Evolutionary conservation across 2,888 invertebrate species (phyloP), one percentile per base, ranked within the genome.

Genomic region (Nymphalis polychloros): DNA sequence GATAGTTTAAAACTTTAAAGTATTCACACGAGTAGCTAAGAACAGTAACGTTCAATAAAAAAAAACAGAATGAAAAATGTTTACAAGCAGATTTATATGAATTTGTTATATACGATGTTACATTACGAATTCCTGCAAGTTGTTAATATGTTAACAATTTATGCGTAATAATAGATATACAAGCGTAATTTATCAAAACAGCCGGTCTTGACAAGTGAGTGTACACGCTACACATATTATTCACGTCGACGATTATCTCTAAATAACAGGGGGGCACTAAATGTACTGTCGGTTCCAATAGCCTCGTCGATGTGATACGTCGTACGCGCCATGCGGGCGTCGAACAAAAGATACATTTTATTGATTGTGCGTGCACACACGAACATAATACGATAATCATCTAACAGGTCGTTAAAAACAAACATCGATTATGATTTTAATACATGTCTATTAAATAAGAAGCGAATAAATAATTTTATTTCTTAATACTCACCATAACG

Each of bases 401-500:
- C 66, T 64, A 68, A 64, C 67, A 62, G 61, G 67, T 55, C 59
- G 61, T 61, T 63, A 48, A 63, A 50, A 70, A 65, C 41, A 57
- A 63, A 60, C 63, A 27, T 63, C 63, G 65, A 59, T 68, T 64
- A 64, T 63, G 41, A 64, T 64, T 50, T 49, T 64, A 68, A 53
- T 63, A 64, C 23, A 55, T 61, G n/a, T 66, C 23, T 23, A 48
- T 66, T 48, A 13, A 53, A 20, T 55, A 10, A 41, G 13, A 13
- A 47, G 31, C 13, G 35, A 19, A 61, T 31, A 17, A 35, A 66
- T 31, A 50, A 13, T 64, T 60, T 19, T 19, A 49, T 53, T 52
- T 46, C 8, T 60, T 64, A 53, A 70, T 74, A 91, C 96, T 95
- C 91, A 97, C 97, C 97, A 97, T 97, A 78, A 97, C 96, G 93